Evolutionary conservation across 2,113 vertebrate genomes (phyloP), one percentile per base, ranked within the genome.

Genomic region (Cacatua alba): DNA sequence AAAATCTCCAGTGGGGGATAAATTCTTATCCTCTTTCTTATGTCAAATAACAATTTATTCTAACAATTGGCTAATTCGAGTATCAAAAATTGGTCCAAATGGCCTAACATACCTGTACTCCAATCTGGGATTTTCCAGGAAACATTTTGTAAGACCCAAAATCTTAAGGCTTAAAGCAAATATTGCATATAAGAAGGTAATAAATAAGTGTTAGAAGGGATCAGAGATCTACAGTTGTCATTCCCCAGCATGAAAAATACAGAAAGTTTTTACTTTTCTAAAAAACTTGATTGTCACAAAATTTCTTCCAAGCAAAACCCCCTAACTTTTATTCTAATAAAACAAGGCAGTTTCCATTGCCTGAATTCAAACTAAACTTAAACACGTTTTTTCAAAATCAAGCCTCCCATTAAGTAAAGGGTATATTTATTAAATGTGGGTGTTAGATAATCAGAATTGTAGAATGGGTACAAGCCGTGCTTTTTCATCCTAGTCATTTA

Each of bases 401-500:
- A 92, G 21, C 35, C 51, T 80, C 19, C 39, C 39, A 85, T 95
- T 90, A 95, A 88, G 76, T 68, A 92, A 90, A 92, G 10, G 12
- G 6, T 62, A 21, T 46, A 85, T 70, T 95, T 95, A 91, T 85
- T 92, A 71, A 74, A 82, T 28, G 79, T 86, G 33, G 48, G 82
- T 6, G 25, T 90, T 94, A 81, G 29, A 92, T 79, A 49, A 93
- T 90, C 82, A 88, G 81, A 96, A 90, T 37, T 96, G 46, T 80
- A 88, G 69, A 96, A 71, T 12, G 55, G 62, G 74, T 78, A 83
- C 78, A 90, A 96, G 39, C 44, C 87, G 55, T 94, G 51, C 71
- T 95, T 97, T 96, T 85, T 92, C 70, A 86, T 76, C 53, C 53
- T 78, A 93, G 95, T 71, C 28, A 57, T 79, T 90, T 67, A 44